A percentile compares a stretch with the other conserved stretches of the same genome.
phyloP scores from a whole-genome alignment of 2,888 invertebrate genomes.

The Lysandra coridon region DNA sequence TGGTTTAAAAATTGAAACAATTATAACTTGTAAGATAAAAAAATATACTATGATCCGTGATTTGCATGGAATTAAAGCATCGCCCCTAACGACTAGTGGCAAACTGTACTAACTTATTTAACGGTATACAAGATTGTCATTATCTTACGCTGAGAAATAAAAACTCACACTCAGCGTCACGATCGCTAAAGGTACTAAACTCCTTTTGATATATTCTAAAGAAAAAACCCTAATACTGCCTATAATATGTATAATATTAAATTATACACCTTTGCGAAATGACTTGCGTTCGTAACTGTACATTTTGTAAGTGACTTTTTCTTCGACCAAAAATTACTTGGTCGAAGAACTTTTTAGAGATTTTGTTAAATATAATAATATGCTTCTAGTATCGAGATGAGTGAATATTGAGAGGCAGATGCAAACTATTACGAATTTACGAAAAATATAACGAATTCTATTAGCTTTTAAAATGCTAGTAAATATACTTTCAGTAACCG shows the following conservation, averaged over 20 bases:
- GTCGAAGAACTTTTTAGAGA: not conserved
- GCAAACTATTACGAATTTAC: not conserved
- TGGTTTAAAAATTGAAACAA: too few relatives aligned
- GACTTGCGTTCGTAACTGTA: not conserved
- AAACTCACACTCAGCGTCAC: not conserved
- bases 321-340: too few relatives aligned
- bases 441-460: not conserved
- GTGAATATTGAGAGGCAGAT: slow-evolving; percentile 13
- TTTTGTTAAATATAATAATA: not conserved
- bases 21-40: too few relatives aligned
- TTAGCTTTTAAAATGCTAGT: not conserved
- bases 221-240: not conserved
- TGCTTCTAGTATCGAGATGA: not conserved
- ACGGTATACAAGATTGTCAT: not conserved
- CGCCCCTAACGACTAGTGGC: not conserved
- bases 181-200: not conserved
- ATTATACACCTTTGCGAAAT: too few relatives aligned
- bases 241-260: not conserved
- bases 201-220: not conserved
- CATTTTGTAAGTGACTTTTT: not conserved
- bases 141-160: not conserved
- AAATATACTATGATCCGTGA: not conserved
- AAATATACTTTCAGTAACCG: not conserved
- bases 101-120: not conserved
- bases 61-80: not conserved